Conservation (phyloP, 1,140 invertebrate genomes). For the Melitaea cinxia region DNA sequence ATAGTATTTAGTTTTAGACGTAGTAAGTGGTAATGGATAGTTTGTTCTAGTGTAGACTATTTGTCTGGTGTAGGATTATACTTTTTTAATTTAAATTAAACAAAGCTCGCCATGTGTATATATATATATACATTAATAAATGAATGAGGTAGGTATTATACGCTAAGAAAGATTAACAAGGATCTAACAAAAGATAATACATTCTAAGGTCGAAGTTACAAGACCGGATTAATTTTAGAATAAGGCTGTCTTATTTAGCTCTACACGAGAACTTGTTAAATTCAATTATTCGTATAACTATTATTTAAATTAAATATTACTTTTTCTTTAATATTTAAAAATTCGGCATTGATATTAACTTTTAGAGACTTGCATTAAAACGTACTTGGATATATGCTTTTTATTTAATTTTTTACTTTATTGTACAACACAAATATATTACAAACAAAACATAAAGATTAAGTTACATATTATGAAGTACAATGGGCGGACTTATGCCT, state of each 20-base stretch:
- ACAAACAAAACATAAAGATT: too few species aligned
- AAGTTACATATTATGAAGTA: too few species aligned
- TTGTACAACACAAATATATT: too few species aligned
- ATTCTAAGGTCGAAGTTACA: conserved; percentile 27
- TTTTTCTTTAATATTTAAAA: conserved; percentile 28
- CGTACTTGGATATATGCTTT: not conserved
- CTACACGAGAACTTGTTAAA: conserved; percentile 36
- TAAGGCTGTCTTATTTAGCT: conserved; percentile 28
- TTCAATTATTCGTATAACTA: conserved; percentile 39
- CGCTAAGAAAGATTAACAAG: not conserved
- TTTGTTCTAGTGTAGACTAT: too few species aligned
- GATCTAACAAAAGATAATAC: conserved; percentile 9
- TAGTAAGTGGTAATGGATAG: too few species aligned
- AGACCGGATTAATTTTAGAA: conserved; percentile 40
- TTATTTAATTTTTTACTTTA: too few species aligned
- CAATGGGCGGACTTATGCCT: too few species aligned
- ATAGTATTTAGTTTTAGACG: too few species aligned
- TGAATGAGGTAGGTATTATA: not conserved
- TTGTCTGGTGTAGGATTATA: too few species aligned
- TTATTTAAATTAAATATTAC: conserved; percentile 41
- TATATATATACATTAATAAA: not conserved
- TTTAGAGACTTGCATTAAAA: not conserved
- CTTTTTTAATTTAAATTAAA: not conserved
- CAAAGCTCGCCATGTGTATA: not conserved
- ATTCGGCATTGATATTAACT: not conserved